phyloP scores from a whole-genome alignment of 1,140 invertebrate genomes.

The Hyphantria cunea region DNA sequence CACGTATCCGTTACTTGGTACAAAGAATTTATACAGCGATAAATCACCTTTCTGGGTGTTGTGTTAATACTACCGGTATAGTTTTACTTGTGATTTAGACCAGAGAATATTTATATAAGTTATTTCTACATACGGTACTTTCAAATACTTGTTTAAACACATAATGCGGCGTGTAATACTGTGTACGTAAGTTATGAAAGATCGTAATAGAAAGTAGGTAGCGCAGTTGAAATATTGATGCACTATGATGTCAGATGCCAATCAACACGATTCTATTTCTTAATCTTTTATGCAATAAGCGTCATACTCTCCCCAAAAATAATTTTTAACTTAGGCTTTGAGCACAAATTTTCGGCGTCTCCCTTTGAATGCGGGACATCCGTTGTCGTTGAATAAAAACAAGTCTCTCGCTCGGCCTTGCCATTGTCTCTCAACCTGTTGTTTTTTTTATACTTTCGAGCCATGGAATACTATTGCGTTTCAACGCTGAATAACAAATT shows the following conservation, averaged over 20 bases:
- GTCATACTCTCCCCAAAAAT: too few relatives aligned
- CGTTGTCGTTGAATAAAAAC: conserved; percentile 42
- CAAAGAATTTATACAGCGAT: conserved; percentile 10
- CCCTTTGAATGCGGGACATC: conserved; percentile 41
- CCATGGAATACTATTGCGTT: conserved; percentile 32
- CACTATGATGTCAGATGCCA: too few relatives aligned
- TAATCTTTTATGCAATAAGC: too few relatives aligned
- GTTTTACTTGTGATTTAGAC: conserved; percentile 7
- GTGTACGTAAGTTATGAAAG: not conserved
- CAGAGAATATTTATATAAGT: not conserved
- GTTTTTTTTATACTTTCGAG: conserved; percentile 40
- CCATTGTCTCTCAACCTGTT: conserved; percentile 47
- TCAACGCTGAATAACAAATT: conserved; percentile 8
- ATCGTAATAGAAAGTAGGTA: not conserved
- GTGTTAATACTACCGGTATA: not conserved
- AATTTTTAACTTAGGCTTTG: too few relatives aligned
- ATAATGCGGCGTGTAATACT: not conserved
- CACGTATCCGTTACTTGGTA: conserved; percentile 15
- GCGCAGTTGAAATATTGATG: too few relatives aligned
- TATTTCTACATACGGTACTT: not conserved
- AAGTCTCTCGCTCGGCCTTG: conserved; percentile 47
- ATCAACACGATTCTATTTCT: too few relatives aligned
- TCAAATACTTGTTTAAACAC: not conserved
- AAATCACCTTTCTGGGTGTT: conserved; percentile 2
- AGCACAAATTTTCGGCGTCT: not conserved